phyloP scores from a whole-genome alignment of 2,113 vertebrate species.

The Panthera uncia region DNA sequence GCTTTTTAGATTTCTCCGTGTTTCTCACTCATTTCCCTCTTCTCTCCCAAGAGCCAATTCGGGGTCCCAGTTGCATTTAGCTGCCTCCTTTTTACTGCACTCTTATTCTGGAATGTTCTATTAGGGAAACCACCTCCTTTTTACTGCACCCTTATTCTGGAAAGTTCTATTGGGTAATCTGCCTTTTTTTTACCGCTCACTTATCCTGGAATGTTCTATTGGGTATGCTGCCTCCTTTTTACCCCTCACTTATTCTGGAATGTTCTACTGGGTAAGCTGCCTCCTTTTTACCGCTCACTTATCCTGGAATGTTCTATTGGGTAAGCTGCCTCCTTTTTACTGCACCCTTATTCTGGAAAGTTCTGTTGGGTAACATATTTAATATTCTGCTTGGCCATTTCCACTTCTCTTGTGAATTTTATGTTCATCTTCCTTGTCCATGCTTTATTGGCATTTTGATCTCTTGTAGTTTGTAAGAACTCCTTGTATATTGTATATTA shows the following conservation, averaged over 20 bases:
- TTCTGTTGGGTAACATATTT: neutral
- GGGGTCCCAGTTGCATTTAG: neutral
- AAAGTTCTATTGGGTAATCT: no score
- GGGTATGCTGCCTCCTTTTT: no score
- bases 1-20: neutral
- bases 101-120: neutral
- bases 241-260: no score
- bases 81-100: neutral
- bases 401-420: neutral
- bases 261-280: no score
- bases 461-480: neutral
- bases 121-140: no score
- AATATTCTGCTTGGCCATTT: neutral
- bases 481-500: neutral
- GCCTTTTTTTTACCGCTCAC: no score
- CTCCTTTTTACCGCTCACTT: no score
- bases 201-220: no score
- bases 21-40: neutral
- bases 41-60: neutral
- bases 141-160: no score
- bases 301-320: no score
- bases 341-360: no score
- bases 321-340: no score
- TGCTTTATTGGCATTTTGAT: neutral
- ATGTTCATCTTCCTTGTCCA: neutral